These are phyloP conservation scores for Chaunax sp. DNA, from an alignment of 2,797 vertebrate genomes.

Conservation along the genomic window DNA sequence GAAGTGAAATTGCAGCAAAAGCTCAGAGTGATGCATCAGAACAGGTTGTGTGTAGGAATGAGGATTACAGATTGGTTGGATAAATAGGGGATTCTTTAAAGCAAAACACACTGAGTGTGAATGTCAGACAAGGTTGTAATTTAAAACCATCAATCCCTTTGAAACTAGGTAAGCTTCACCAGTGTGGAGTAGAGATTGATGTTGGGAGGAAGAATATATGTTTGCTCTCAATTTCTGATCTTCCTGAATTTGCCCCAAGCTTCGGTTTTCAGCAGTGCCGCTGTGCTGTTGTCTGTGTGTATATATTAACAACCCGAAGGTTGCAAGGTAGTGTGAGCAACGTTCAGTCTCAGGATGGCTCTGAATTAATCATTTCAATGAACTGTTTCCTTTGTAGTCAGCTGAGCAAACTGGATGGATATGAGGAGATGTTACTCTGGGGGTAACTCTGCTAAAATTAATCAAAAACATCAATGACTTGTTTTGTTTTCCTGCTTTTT, in stretches of 20 bases:
- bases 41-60: conserved; percentile 71
- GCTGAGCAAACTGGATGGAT: conserved; percentile 51
- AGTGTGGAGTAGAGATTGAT: conserved; percentile 69
- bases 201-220: conserved; percentile 61
- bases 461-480: conserved; percentile 67
- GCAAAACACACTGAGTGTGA: conserved; percentile 59
- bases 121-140: conserved; percentile 76
- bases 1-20: conserved; percentile 75
- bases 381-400: conserved; percentile 67
- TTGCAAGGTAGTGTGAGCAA: conserved; percentile 51
- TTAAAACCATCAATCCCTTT: conserved; percentile 72
- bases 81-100: conserved; percentile 73
- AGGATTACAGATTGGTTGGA: conserved; percentile 75
- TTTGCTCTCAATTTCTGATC: conserved; percentile 67
- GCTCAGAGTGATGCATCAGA: conserved; percentile 57
- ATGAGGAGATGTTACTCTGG: conserved; percentile 58
- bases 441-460: conserved; percentile 68
- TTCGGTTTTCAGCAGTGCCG: conserved; percentile 58
- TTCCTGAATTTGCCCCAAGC: conserved; percentile 68
- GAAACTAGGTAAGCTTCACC: conserved; percentile 64
- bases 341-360: conserved; percentile 46
- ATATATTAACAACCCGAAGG: conserved; percentile 62
- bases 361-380: conserved; percentile 74
- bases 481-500: conserved; percentile 47
- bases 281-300: conserved; percentile 38